Base-by-base conservation (phyloP, 2,797 vertebrate species). In the Pelodytes ibericus region DNA sequence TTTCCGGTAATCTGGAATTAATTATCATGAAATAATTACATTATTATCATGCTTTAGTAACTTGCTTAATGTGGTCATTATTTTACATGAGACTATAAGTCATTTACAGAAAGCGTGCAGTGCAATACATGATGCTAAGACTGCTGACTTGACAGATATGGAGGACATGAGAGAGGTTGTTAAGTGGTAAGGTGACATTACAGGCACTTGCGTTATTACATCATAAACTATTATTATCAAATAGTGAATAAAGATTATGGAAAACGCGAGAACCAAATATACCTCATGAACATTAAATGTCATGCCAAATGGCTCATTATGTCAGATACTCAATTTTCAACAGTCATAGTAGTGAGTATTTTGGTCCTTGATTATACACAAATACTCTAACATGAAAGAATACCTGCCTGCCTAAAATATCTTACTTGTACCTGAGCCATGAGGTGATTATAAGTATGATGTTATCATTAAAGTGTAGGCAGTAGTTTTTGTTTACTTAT, bases 1-100 rank as follows among this genome's bases (percentile, higher is more conserved):
- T 57, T 82, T 71, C 47, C 27, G 56, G 2, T 26, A 22, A 70
- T 64, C 15, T 1, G 41, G 78, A 3, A 33, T 74, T 1, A 77
- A 77, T 64, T 25, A 31, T 66, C 82, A 31, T 57, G 7, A 41
- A 80, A 74, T 61, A 75, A 73, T 10, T 53, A 62, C 29, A 80
- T 75, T 63, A 79, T 63, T 13, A 0, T 47, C 60, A 16, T 68
- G 76, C 66, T 74, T 81, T n/a, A 36, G 8, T 29, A 39, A 73
- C 80, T 72, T 75, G 74, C 29, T 75, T 20, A 82, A 83, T 60
- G 7, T 22, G 77, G 51, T 81, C 61, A 7, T 6, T 77, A 51
- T 63, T 77, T 77, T 71, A 60, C 44, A 15, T 25, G 75, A 67
- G 49, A 49, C 27, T 6, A 31, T 57, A 53, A 29, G 36, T 30